phyloP scores from a whole-genome alignment of 2,888 invertebrate species.

The Cosmia trapezina region DNA sequence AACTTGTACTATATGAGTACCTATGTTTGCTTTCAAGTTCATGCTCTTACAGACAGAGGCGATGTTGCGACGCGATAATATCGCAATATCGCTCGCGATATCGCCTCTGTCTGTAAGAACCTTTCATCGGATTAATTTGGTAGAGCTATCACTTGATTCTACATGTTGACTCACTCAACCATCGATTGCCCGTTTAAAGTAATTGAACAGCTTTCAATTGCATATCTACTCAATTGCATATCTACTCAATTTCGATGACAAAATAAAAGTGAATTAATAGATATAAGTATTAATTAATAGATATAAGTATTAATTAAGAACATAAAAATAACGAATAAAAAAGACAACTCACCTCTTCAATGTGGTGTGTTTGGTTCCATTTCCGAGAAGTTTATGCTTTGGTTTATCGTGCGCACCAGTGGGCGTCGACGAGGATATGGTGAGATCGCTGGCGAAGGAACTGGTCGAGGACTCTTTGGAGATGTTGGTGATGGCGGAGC shows the following conservation, averaged over 20 bases:
- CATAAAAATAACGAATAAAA: neutral
- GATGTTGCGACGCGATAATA: too few relatives aligned
- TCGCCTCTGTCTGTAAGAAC: too few relatives aligned
- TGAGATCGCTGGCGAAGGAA: slow-evolving; percentile 92
- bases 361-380: slow-evolving; percentile 93
- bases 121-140: slow-evolving; percentile 2
- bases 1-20: neutral
- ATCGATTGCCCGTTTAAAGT: neutral
- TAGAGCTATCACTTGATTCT: neutral
- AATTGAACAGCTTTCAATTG: neutral
- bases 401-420: slow-evolving; percentile 92
- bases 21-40: neutral
- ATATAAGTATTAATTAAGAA: neutral
- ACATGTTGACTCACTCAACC: neutral
- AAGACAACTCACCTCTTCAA: slow-evolving; percentile 92
- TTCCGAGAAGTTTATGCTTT: slow-evolving; percentile 92
- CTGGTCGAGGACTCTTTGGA: slow-evolving; percentile 93
- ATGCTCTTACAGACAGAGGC: too few relatives aligned
- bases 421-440: slow-evolving; percentile 91
- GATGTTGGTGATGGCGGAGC: slow-evolving; percentile 77
- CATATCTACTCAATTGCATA: neutral
- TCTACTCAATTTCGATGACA: neutral
- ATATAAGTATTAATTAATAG: too few relatives aligned
- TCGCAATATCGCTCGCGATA: too few relatives aligned
- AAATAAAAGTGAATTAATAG: neutral